Evolutionary conservation across 2,797 vertebrate species (phyloP).

Genomic region (Nyctibius grandis): DNA sequence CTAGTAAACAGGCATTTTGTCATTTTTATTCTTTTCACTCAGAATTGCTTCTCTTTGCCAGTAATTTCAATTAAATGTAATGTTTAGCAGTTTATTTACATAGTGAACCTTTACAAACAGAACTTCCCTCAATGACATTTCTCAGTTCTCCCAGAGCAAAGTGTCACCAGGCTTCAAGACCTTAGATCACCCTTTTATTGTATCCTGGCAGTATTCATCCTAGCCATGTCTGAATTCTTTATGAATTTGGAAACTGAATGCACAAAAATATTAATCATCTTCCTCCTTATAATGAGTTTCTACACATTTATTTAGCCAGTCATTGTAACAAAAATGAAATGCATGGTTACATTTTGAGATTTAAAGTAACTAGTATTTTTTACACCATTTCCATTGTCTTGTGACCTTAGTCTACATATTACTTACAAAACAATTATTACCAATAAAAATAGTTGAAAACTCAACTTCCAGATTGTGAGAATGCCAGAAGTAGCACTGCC

Average conservation of each 20-base stretch:
- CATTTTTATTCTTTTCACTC: background rate
- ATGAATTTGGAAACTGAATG: background rate
- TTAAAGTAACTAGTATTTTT: background rate
- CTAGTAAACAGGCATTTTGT: background rate
- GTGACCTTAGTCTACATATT: background rate
- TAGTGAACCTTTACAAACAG: background rate
- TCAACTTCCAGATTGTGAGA: background rate
- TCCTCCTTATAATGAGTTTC: background rate
- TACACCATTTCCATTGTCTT: background rate
- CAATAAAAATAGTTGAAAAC: background rate
- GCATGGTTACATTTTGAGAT: background rate
- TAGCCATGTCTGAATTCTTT: background rate
- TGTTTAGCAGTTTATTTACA: background rate
- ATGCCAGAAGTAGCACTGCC: background rate
- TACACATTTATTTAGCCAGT: background rate
- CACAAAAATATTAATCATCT: fast-evolving
- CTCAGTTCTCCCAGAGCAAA: background rate
- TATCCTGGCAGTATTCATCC: background rate
- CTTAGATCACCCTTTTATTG: background rate
- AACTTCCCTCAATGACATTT: background rate
- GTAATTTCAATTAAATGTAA: background rate
- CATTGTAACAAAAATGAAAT: background rate
- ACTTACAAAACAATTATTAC: background rate
- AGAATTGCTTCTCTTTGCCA: background rate
- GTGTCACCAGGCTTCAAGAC: background rate